Evolutionary conservation across 2,113 vertebrate genomes (phyloP), one percentile per base, ranked within the genome.

Genomic region (Rhea pennata): DNA sequence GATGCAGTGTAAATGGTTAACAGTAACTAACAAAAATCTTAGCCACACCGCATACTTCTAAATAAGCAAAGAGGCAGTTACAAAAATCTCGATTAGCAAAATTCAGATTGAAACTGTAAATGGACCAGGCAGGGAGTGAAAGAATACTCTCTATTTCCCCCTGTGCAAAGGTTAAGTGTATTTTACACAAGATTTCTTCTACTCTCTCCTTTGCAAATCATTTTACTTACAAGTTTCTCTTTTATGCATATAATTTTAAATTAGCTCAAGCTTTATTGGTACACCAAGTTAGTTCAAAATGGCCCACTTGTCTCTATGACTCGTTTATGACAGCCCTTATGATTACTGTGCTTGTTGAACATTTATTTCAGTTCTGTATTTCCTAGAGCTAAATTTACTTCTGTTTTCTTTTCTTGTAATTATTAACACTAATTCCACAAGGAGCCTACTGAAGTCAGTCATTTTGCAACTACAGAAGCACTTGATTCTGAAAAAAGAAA

Each of bases 281-380:
- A 1, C 72, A 50, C 21, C 15, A 5, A 0, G 27, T 0, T 0
- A 2, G 40, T 74, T 66, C 0, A 5, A 54, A 54, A 33, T 1
- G 15, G 46, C 46, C 70, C 29, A 3, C 24, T 36, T 10, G 40
- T 5, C 46, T 14, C 61, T 3, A 2, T 17, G 61, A 39, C 62
- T 40, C 77, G 16, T 3, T 65, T 42, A 73, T 58, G 53, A 12
- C 20, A 19, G 9, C 5, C 4, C 27, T 9, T 2, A 9, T 42
- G 6, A 50, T 36, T 4, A 6, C 0, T 0, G 42, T 11, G 26
- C 33, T 58, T n/a, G 14, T 5, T 26, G 69, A 20, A 22, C 3
- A 4, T 11, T 82, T 39, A 17, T 46, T 61, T 22, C 65, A 33
- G 15, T 19, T 56, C 77, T 22, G 10, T 13, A 0, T 16, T 31